Evolutionary conservation across 2,888 invertebrate genomes (phyloP).

Genomic region (Venusia cambrica): DNA sequence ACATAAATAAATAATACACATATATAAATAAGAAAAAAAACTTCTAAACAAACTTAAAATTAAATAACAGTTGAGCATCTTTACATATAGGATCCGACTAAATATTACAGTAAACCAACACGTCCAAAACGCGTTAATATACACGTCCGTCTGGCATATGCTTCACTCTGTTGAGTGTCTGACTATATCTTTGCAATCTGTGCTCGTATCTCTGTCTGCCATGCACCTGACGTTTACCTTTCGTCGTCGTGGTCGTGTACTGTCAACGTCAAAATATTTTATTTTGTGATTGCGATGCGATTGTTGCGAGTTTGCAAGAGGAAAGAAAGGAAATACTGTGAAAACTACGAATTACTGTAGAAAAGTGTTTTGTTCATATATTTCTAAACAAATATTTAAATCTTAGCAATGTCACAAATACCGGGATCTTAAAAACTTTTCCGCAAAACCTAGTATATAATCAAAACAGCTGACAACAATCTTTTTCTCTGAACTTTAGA

Average conservation of each 20-base stretch:
- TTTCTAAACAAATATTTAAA: constrained; percentile 13
- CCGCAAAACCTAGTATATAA: constrained; percentile 21
- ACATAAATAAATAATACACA: too few relatives aligned
- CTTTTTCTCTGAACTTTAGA: constrained; percentile 29
- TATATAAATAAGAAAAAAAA: too few relatives aligned
- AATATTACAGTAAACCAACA: too few relatives aligned
- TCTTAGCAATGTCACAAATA: constrained; percentile 39
- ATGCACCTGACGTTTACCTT: constrained; percentile 31
- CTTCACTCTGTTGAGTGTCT: too few relatives aligned
- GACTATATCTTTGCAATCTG: too few relatives aligned
- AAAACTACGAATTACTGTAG: too few relatives aligned
- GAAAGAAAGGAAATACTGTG: constrained; percentile 17
- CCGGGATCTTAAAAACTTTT: constrained; percentile 11
- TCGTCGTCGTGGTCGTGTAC: constrained; percentile 56
- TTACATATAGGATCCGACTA: too few relatives aligned
- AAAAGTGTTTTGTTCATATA: constrained; percentile 8
- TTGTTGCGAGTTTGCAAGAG: constrained; percentile 1
- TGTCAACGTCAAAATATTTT: constrained; percentile 39
- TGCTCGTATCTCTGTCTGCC: too few relatives aligned
- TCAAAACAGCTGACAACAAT: constrained; percentile 43
- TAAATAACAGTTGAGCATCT: too few relatives aligned
- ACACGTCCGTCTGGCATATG: too few relatives aligned
- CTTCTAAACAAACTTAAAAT: too few relatives aligned
- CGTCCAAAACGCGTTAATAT: too few relatives aligned
- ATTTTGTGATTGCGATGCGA: constrained; percentile 10